Conservation (phyloP, 2,113 vertebrate genomes). For the Psettodes erumei region DNA sequence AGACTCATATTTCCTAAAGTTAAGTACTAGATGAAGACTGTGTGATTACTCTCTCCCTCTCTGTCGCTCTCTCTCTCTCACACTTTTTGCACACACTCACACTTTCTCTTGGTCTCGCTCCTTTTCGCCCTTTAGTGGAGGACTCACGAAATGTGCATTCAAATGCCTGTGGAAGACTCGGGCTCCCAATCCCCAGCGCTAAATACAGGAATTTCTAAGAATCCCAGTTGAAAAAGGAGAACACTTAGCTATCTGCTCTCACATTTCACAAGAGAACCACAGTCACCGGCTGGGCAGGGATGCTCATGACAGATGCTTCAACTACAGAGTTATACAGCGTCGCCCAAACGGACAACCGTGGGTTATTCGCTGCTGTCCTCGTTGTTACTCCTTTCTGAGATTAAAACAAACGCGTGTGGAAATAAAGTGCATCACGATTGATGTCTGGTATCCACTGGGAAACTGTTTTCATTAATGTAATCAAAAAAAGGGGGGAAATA, state of each 20-base stretch:
- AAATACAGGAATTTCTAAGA: slow-evolving; percentile 83
- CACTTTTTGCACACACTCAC: slow-evolving; percentile 30
- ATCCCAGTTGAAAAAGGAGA: slow-evolving; percentile 81
- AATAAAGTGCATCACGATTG: slow-evolving; percentile 26
- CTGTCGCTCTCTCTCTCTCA: slow-evolving; percentile 41
- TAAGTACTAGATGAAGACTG: slow-evolving; percentile 79
- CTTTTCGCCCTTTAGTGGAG: slow-evolving; percentile 59
- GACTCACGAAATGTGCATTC: slow-evolving; percentile 79
- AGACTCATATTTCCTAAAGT: slow-evolving; percentile 82
- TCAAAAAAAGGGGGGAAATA: slow-evolving; percentile 23
- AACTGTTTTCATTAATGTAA: slow-evolving; percentile 45
- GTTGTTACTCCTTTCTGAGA: slow-evolving; percentile 17
- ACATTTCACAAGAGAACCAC: slow-evolving; percentile 63
- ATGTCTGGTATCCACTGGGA: slow-evolving; percentile 25
- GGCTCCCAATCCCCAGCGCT: slow-evolving; percentile 79
- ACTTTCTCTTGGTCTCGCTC: slow-evolving; percentile 48
- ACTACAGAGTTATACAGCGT: slow-evolving; percentile 36
- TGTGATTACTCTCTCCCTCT: slow-evolving; percentile 67
- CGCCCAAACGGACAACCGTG: slow-evolving; percentile 26
- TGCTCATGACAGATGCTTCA: slow-evolving; percentile 53
- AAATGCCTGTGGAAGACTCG: slow-evolving; percentile 77
- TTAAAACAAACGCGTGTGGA: slow-evolving; percentile 34
- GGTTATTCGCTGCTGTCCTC: slow-evolving; percentile 27
- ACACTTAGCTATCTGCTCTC: slow-evolving; percentile 73
- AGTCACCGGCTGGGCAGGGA: slow-evolving; percentile 60